Percentiles rank a stretch among this genome's conserved stretches.
Evolutionary conservation across 2,888 invertebrate species (phyloP).

Genomic region (Exephanes ischioxanthus): DNA sequence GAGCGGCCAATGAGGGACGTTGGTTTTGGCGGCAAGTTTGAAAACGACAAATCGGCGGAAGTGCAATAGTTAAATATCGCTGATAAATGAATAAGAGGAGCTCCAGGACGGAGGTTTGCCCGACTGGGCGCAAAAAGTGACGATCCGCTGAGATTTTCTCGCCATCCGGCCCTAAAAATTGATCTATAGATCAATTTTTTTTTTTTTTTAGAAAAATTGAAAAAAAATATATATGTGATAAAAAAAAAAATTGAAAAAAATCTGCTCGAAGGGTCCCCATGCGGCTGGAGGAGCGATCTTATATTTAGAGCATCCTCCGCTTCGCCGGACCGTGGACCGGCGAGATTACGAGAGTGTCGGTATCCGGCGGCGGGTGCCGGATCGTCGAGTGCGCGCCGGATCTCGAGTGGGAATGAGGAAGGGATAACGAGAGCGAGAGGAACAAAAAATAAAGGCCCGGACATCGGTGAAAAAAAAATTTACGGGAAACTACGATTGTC

Average conservation of each 20-base stretch:
- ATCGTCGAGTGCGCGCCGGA: constrained; percentile 40
- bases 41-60: constrained; percentile 2
- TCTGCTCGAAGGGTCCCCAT: background rate
- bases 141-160: background rate
- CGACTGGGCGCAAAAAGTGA: constrained; percentile 62
- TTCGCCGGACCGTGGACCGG: constrained; percentile 24
- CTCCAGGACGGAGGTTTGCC: constrained; percentile 61
- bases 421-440: background rate
- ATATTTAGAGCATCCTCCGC: constrained; percentile 7
- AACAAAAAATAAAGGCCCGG: background rate
- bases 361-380: constrained; percentile 67
- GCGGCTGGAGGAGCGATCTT: background rate
- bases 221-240: too few relatives aligned
- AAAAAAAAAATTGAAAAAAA: background rate
- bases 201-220: background rate
- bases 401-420: constrained; percentile 37
- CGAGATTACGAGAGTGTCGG: constrained; percentile 64
- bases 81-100: constrained; percentile 64
- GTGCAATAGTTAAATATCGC: background rate
- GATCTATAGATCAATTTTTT: background rate
- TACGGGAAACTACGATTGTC: background rate
- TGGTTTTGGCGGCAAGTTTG: constrained; percentile 28
- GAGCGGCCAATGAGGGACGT: background rate
- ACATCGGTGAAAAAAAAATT: background rate
- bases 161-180: background rate